Evolutionary conservation across 2,797 vertebrate species (phyloP), one percentile per base, ranked within the genome.

Genomic region (Tinamus major): DNA sequence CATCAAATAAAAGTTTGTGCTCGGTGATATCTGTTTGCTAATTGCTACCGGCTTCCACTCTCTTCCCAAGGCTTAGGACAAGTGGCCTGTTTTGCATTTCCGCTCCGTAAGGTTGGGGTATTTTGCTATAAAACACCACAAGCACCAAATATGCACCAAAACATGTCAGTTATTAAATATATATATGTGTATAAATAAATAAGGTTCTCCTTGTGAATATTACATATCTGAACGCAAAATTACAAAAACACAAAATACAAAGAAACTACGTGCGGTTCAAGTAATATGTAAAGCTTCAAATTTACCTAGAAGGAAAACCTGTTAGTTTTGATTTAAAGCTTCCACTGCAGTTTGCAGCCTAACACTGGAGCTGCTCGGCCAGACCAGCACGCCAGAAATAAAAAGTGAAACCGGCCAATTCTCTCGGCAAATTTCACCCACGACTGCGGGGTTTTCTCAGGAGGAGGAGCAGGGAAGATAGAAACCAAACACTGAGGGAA

Each of bases 401-500:
- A 95, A 95, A 96, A 96, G 67, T 49, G 85, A 96, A 94, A 96
- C 74, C 79, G 0, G 0, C 7, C 14, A 3, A 62, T 85, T 61
- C 49, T 81, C 70, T 81, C 51, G 41, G 58, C 51, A 91, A 70
- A 33, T 35, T 46, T 49, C 75, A 77, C n/a, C 42, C 14, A 27
- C 58, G 5, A 19, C 2, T 7, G 14, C 0, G 16, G n/a, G 31
- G 9, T 56, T 10, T n/a, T 56, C 55, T 56, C 15, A n/a, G n/a
- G 11, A 56, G 31, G 17, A 56, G 53, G 16, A 10, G 53, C 16
- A 18, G 29, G 29, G 29, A 23, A 31, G 53, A 49, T 4, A 29
- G 8, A 18, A 16, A 26, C 49, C 24, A 26, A 39, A 44, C 33
- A 49, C 26, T 9, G 11, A 14, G 20, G 27, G 4, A 17, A 37